Base-by-base conservation (phyloP, 2,797 vertebrate species). In the Mus minutoides region DNA sequence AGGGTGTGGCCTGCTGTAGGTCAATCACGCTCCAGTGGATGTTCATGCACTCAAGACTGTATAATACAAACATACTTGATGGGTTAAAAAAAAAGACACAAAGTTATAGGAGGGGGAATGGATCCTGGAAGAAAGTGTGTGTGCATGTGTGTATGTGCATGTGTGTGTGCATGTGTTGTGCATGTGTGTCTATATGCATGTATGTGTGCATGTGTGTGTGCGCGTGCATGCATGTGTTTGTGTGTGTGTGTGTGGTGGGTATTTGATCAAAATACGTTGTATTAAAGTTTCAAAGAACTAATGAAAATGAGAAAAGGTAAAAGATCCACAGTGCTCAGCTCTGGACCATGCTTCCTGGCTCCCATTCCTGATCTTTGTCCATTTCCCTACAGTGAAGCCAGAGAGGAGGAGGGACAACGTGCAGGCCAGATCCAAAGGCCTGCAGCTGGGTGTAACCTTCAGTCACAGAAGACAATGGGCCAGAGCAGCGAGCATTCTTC, bases 341-440 rank as follows among this genome's bases (percentile, higher is more conserved):
- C 11, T 3, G 19, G 13, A 10, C 8, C 73, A 10, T 37, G 2
- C 77, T 83, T 71, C 67, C 85, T 58, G 19, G 40, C 17, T 14
- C 1, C 4, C 7, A 19, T 40, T 64, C 31, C 12, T 4, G 1
- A n/a, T 21, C 31, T 22, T 4, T 6, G 34, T 34, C 17, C 37
- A 22, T 13, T 60, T 19, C 21, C 31, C 24, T 26, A 14, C 29
- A 8, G 21, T 14, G 54, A 37, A 75, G 43, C 13, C 31, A 34
- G 79, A 46, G 6, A 54, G 60, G 24, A 88, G 22, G 8, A 77
- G 22, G 16, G 24, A 69, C 43, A 56, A 6, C 1, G 24, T 10
- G 22, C 79, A 73, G 89, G 89, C 29, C 6, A 8, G n/a, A 0
- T 10, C 22, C 2, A 43, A 0, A 69, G 16, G 83, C 21, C 77